Percentiles rank a stretch among this genome's conserved stretches.
phyloP scores from a whole-genome alignment of 1,140 invertebrate genomes.

The Temnothorax longispinosus region DNA sequence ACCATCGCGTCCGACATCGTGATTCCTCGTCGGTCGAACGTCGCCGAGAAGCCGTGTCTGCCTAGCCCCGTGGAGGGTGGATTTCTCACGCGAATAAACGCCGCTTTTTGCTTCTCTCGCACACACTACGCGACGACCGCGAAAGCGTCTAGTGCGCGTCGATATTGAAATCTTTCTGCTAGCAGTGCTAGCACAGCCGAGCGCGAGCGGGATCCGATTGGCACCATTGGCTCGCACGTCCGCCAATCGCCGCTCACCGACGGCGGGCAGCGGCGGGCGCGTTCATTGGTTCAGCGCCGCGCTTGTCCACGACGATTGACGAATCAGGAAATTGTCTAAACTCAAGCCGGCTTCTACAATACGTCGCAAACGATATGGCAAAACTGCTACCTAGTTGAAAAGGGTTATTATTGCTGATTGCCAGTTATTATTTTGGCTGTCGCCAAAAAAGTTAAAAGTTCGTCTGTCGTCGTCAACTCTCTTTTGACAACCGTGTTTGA shows the following conservation, averaged over 20 bases:
- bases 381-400: too few relatives aligned
- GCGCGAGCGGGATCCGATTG: conserved; percentile 36
- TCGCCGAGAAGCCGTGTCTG: background rate
- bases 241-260: background rate
- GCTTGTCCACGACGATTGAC: background rate
- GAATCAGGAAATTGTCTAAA: too few relatives aligned
- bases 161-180: conserved; percentile 73
- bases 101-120: background rate
- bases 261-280: too few relatives aligned
- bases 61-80: background rate
- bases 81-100: conserved; percentile 18
- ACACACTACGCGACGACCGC: background rate
- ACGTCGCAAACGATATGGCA: too few relatives aligned
- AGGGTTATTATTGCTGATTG: too few relatives aligned
- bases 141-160: conserved; percentile 68
- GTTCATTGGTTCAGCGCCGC: background rate
- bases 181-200: conserved; percentile 59
- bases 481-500: too few relatives aligned
- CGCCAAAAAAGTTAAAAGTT: too few relatives aligned
- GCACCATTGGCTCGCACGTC: background rate
- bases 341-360: too few relatives aligned
- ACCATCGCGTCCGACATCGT: conserved; percentile 72
- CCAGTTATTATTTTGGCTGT: too few relatives aligned
- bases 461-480: too few relatives aligned
- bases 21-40: background rate